Evolutionary conservation across 2,888 invertebrate genomes (phyloP), one percentile per base, ranked within the genome.

Genomic region (Drosophila lutescens): DNA sequence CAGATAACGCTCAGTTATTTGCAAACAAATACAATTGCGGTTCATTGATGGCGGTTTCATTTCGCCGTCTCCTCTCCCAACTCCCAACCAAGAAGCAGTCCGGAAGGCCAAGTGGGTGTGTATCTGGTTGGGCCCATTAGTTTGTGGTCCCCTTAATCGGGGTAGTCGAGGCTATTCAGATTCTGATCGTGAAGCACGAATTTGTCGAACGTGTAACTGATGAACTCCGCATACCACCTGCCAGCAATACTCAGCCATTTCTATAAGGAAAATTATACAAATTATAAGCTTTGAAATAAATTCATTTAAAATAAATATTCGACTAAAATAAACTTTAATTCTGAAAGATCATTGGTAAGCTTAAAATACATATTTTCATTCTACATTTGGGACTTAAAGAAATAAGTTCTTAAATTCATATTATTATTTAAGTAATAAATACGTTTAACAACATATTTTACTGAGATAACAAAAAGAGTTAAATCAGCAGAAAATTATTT

Each of bases 1-100:
- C 81, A 83, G 86, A 86, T 86, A 88, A 83, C 83, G 88, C 74
- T 80, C 85, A 76, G 88, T 88, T 86, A 86, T 87, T 86, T 86
- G 86, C 86, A 86, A 86, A 86, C 88, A 88, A 88, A 88, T 87
- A 86, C 86, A 85, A 86, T 87, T 86, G 86, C 80, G 86, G 86
- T 86, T 87, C 86, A 86, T 88, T 86, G 86, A 87, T 83, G 86
- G 83, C 74, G 86, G 81, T 83, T 81, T 76, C 74, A 78, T 81
- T 73, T 73, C 55, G 69, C 76, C 32, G 32, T 12, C 32, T 15
- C 41, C 23, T 34, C 30, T 32, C 32, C 32, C 32, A 32, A 10
- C 32, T 9, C 10, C 34, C 34, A 10, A 10, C 10, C 50, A 58
- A 44, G 40, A 63, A 17, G 15, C 23, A 38, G 60, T 7, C n/a